Percentiles rank a stretch among this genome's conserved stretches.
phyloP scores from a whole-genome alignment of 1,140 invertebrate genomes.

The Delia radicum region DNA sequence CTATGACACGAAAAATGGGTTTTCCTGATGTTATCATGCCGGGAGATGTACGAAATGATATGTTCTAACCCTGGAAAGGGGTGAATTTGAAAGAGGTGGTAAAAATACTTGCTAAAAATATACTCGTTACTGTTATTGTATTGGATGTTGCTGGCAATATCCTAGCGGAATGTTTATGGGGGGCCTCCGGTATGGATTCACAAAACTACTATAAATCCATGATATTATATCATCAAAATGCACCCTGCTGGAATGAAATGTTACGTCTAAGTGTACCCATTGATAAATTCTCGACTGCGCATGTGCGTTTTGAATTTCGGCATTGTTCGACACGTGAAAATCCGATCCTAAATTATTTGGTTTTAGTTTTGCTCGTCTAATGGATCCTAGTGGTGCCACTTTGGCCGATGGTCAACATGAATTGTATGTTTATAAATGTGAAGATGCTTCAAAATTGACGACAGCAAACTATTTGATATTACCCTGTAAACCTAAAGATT shows the following conservation, averaged over 20 bases:
- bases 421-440: slow-evolving; percentile 90
- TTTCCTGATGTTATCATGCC: slow-evolving; percentile 96
- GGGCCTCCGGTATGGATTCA: slow-evolving; percentile 76
- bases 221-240: slow-evolving; percentile 94
- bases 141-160: slow-evolving; percentile 76
- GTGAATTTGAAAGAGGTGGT: slow-evolving; percentile 91
- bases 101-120: slow-evolving; percentile 94
- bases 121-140: slow-evolving; percentile 81
- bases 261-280: slow-evolving; percentile 85
- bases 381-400: slow-evolving; percentile 87
- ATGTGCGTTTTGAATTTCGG: slow-evolving; percentile 86
- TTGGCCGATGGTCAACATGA: slow-evolving; percentile 83
- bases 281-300: slow-evolving; percentile 87
- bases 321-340: slow-evolving; percentile 90
- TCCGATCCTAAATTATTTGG: slow-evolving; percentile 90
- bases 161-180: slow-evolving; percentile 74
- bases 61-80: slow-evolving; percentile 83
- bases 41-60: slow-evolving; percentile 90
- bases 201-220: slow-evolving; percentile 77
- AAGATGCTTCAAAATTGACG: slow-evolving; percentile 75
- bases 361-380: slow-evolving; percentile 87
- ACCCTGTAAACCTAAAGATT: slow-evolving; percentile 69
- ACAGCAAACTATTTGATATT: slow-evolving; percentile 73
- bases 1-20: slow-evolving; percentile 83
- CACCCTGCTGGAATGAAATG: slow-evolving; percentile 87